These are phyloP conservation scores for Lithophane socia DNA, from an alignment of 2,888 invertebrate genomes.

Conservation along the genomic window DNA sequence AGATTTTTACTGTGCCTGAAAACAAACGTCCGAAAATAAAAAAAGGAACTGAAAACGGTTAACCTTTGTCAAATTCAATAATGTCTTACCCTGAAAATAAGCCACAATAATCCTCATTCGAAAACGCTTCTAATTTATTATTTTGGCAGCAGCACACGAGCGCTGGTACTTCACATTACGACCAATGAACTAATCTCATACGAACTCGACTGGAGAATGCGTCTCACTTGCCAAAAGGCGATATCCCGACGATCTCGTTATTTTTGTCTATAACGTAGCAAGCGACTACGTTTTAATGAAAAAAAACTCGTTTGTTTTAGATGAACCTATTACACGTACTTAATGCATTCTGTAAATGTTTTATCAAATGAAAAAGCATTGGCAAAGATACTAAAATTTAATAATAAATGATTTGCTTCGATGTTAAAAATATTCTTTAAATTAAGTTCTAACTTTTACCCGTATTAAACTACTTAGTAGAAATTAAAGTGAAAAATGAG, in stretches of 20 bases:
- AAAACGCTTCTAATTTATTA: constrained; percentile 35
- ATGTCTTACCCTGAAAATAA: constrained; percentile 16
- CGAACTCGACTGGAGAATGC: constrained; percentile 7
- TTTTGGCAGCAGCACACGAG: constrained; percentile 33
- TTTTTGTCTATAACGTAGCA: neutral
- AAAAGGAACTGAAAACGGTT: constrained; percentile 12
- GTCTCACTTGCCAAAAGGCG: constrained; percentile 37
- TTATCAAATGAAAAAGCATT: constrained; percentile 14
- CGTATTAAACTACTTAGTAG: constrained; percentile 7
- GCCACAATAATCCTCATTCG: neutral
- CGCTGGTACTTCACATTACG: constrained; percentile 29
- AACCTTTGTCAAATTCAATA: constrained; percentile 35
- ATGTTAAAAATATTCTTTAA: constrained; percentile 11
- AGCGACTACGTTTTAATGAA: too few relatives aligned
- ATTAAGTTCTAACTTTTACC: constrained; percentile 9
- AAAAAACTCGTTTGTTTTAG: neutral
- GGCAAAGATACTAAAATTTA: neutral
- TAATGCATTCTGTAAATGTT: too few relatives aligned
- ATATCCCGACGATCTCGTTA: neutral
- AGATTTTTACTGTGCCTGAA: neutral
- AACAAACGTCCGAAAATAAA: constrained; percentile 25
- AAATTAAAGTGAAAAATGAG: constrained; percentile 46
- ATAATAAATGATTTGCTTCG: constrained; percentile 6
- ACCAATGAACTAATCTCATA: constrained; percentile 20
- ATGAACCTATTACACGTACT: too few relatives aligned